A percentile compares a stretch with the other conserved stretches of the same genome.
These are phyloP conservation scores for Hirundichthys speculiger DNA, from an alignment of 2,113 vertebrate genomes.

Conservation along the genomic window DNA sequence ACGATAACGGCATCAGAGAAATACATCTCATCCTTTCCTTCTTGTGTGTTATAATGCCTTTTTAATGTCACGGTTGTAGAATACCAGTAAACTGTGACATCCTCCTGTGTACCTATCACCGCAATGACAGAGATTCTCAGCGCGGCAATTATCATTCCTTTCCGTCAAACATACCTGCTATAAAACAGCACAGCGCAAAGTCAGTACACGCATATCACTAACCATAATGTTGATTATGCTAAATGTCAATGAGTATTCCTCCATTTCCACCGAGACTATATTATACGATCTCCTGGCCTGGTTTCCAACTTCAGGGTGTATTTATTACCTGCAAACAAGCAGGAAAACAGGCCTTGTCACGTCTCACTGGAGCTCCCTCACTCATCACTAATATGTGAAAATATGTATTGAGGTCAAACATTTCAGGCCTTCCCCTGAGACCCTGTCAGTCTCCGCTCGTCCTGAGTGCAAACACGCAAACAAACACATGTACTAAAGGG, in stretches of 20 bases:
- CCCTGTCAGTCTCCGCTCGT: conserved; percentile 51
- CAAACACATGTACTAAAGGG: conserved; percentile 56
- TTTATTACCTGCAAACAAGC: conserved; percentile 78
- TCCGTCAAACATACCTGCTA: neutral
- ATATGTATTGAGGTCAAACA: conserved; percentile 78
- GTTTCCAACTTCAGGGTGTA: conserved; percentile 53
- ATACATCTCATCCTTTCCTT: too few relatives aligned
- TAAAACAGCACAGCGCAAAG: neutral
- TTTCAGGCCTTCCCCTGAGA: conserved; percentile 69
- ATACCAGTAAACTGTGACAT: neutral
- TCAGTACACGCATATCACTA: conserved; percentile 10
- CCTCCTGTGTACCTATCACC: neutral
- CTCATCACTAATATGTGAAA: conserved; percentile 73
- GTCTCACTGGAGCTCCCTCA: conserved; percentile 67
- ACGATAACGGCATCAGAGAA: too few relatives aligned
- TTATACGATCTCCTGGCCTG: conserved; percentile 56
- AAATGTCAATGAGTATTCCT: conserved; percentile 54
- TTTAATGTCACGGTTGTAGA: too few relatives aligned
- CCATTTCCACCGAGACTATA: conserved; percentile 32
- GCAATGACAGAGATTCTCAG: too few relatives aligned
- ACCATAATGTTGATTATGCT: conserved; percentile 38
- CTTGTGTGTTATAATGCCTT: too few relatives aligned
- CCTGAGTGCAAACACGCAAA: conserved; percentile 64
- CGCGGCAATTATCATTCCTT: neutral
- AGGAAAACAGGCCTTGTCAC: conserved; percentile 67